Conservation (phyloP, 1,140 invertebrate species). For the Spodoptera litura region DNA sequence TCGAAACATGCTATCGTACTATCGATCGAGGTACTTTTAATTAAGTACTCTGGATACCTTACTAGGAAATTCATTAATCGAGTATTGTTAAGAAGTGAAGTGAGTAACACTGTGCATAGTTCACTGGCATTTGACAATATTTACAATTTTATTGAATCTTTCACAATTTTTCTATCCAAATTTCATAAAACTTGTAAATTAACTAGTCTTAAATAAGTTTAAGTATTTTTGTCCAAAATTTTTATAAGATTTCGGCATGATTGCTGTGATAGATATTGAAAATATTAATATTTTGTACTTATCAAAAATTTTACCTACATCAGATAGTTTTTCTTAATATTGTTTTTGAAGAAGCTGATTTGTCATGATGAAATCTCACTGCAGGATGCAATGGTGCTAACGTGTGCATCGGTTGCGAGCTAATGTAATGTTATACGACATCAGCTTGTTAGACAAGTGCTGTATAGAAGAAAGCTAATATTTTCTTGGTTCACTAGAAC, state of each 20-base stretch:
- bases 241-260: constrained; percentile 53
- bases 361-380: constrained; percentile 39
- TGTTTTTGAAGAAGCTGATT: constrained; percentile 7
- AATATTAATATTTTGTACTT: constrained; percentile 62
- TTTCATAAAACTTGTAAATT: constrained; percentile 51
- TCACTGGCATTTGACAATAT: constrained; percentile 39
- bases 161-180: constrained; percentile 45
- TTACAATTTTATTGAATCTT: constrained; percentile 31
- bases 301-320: constrained; percentile 46
- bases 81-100: constrained; percentile 18
- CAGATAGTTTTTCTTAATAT: constrained; percentile 21
- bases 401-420: constrained; percentile 26
- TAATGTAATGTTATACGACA: constrained; percentile 5
- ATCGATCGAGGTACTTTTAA: constrained; percentile 36
- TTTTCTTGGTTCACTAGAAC: constrained; percentile 27
- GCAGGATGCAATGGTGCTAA: constrained; percentile 40
- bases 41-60: constrained; percentile 27
- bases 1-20: constrained; percentile 11
- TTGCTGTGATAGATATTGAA: constrained; percentile 60
- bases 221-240: constrained; percentile 55
- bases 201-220: constrained; percentile 61
- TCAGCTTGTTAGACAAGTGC: constrained; percentile 12
- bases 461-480: constrained; percentile 12
- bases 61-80: constrained; percentile 18
- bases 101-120: neutral